Evolutionary conservation across 92 coral and sea anemone species (phyloP).

Genomic region (Desmophyllum pertusum): DNA sequence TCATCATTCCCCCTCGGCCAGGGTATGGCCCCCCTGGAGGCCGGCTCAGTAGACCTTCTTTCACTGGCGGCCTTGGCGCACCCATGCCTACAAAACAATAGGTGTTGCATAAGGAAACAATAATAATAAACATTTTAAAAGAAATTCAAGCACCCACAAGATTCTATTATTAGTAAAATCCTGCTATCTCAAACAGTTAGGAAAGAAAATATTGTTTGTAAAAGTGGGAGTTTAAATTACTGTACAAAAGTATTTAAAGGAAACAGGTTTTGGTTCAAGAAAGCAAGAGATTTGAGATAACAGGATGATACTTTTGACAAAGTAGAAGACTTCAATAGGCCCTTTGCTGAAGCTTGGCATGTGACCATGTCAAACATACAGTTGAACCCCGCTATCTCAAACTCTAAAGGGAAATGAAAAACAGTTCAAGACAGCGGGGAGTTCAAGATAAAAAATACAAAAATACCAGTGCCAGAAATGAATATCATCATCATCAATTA

Average conservation of each 20-base stretch:
- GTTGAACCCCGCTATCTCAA: too few species aligned
- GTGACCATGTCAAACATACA: too few species aligned
- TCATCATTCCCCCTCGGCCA: slow-evolving; percentile 50
- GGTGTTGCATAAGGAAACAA: background rate
- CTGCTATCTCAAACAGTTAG: background rate
- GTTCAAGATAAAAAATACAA: too few species aligned
- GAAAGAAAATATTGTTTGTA: too few species aligned
- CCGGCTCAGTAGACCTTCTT: slow-evolving; percentile 93
- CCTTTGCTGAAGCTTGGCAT: too few species aligned
- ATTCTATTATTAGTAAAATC: background rate
- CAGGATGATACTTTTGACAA: too few species aligned
- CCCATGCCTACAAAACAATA: background rate
- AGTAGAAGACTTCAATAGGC: too few species aligned
- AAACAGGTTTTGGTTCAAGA: background rate
- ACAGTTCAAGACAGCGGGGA: too few species aligned
- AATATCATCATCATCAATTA: too few species aligned
- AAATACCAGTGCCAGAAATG: too few species aligned
- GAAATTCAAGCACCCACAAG: background rate
- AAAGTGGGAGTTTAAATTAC: background rate
- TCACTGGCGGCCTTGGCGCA: slow-evolving; percentile 33
- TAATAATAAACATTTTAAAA: background rate
- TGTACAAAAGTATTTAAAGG: background rate
- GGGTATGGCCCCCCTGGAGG: slow-evolving; percentile 68
- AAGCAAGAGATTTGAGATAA: background rate
- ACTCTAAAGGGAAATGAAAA: too few species aligned